Evolutionary conservation across 2,113 vertebrate genomes (phyloP).

Genomic region (Gavialis gangeticus): DNA sequence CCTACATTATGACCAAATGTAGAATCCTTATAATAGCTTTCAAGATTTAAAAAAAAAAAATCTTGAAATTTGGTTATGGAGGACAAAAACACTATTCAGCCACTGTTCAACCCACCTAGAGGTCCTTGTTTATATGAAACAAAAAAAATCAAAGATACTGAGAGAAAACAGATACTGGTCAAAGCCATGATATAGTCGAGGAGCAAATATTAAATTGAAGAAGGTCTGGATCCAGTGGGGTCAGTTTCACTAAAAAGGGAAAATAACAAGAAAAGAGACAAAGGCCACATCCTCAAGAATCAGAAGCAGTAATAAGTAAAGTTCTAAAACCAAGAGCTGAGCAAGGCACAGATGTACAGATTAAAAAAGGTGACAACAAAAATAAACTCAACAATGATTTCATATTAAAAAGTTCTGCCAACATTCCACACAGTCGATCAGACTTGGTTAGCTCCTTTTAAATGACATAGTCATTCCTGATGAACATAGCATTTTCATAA

Average conservation of each 20-base stretch:
- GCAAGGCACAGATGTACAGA: not conserved
- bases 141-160: not conserved
- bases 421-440: not conserved
- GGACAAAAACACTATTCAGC: not conserved
- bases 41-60: not conserved
- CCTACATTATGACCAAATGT: not conserved
- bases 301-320: not conserved
- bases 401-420: not conserved
- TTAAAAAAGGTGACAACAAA: conserved; percentile 6
- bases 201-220: not conserved
- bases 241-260: not conserved
- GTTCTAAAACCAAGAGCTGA: not conserved
- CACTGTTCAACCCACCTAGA: not conserved
- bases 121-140: too few relatives aligned
- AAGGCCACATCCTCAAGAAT: not conserved
- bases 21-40: not conserved
- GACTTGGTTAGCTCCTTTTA: conserved; percentile 11
- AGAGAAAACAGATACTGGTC: not conserved
- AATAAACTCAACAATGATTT: not conserved
- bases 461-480: not conserved
- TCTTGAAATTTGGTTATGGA: not conserved
- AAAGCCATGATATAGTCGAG: not conserved
- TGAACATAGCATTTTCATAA: not conserved
- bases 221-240: not conserved
- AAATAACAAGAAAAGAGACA: not conserved